These are phyloP conservation scores for Timandra comae DNA, from an alignment of 2,888 invertebrate species.

Conservation along the genomic window DNA sequence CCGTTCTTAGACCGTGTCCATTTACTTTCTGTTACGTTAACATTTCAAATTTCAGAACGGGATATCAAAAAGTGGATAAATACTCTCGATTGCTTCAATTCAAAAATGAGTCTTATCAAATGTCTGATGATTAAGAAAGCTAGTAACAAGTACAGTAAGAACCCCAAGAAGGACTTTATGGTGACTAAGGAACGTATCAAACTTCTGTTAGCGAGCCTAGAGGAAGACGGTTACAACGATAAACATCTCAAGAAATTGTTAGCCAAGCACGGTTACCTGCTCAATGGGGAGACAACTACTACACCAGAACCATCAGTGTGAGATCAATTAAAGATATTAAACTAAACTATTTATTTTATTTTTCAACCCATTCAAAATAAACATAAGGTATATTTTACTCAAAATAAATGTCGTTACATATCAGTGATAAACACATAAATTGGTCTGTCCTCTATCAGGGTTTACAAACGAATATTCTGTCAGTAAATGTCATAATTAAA, in stretches of 20 bases:
- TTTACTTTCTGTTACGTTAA: background rate
- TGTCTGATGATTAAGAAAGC: conserved; percentile 2
- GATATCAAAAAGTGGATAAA: background rate
- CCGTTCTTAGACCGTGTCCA: no score
- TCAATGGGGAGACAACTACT: no score
- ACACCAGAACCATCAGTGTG: no score
- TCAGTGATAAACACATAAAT: no score
- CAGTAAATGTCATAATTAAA: no score
- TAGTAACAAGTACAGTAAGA: background rate
- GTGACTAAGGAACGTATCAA: background rate
- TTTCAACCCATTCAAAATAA: no score
- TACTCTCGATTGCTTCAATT: background rate
- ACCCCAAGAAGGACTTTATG: background rate
- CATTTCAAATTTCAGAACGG: conserved; percentile 1
- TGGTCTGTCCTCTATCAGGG: no score
- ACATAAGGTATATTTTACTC: no score
- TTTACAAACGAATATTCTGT: no score
- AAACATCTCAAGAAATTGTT: background rate
- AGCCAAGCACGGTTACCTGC: background rate
- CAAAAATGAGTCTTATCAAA: conserved; percentile 1
- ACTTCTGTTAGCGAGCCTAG: background rate
- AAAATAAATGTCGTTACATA: no score
- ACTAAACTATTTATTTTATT: no score
- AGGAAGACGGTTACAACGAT: background rate
- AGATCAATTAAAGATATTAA: no score